phyloP scores from a whole-genome alignment of 1,140 invertebrate genomes.

The Colletes latitarsis region DNA sequence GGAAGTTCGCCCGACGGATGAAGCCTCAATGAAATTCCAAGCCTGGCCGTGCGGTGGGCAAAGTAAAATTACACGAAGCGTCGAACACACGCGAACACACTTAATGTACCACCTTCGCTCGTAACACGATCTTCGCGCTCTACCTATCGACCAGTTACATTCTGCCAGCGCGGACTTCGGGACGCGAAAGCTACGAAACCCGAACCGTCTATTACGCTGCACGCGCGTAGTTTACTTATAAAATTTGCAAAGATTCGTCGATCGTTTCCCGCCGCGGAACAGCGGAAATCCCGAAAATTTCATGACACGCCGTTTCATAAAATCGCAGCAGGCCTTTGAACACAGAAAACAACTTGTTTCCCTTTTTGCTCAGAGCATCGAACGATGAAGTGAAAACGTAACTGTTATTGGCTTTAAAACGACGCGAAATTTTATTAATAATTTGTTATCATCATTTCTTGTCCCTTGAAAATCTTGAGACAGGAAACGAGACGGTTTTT shows the following conservation, averaged over 20 bases:
- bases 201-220: constrained; percentile 28
- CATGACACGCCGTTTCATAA: no score
- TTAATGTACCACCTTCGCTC: constrained; percentile 39
- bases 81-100: constrained; percentile 48
- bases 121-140: constrained; percentile 48
- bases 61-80: constrained; percentile 55
- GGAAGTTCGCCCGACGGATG: constrained; percentile 44
- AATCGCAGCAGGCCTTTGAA: no score
- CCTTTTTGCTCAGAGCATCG: no score
- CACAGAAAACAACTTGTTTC: no score
- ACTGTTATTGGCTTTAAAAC: no score
- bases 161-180: constrained; percentile 12
- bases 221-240: constrained; percentile 21
- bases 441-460: no score
- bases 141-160: constrained; percentile 48
- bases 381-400: no score
- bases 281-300: not conserved
- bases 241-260: constrained; percentile 32
- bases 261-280: not conserved
- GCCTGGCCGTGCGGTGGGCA: constrained; percentile 10
- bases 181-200: constrained; percentile 35
- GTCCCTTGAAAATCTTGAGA: no score
- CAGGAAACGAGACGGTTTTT: no score
- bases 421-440: no score
- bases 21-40: constrained; percentile 57